Percentiles rank a stretch among this genome's conserved stretches.
Evolutionary conservation across 1,140 invertebrate genomes (phyloP).

Genomic region (Trachymyrmex cornetzi): DNA sequence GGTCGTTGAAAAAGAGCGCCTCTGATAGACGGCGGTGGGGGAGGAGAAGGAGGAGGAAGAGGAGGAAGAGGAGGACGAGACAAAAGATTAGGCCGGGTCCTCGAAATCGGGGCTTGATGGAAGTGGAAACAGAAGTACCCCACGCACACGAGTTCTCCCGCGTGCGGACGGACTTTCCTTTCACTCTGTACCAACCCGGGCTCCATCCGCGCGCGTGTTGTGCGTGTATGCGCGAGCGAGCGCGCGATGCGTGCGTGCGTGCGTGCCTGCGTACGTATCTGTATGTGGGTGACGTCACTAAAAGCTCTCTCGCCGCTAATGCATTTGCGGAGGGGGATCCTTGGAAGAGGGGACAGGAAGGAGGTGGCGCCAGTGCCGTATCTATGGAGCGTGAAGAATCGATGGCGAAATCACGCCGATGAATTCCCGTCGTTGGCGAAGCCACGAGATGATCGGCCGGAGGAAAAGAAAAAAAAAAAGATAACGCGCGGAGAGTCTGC

Average conservation of each 20-base stretch:
- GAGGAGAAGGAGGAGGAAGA: slow-evolving; percentile 58
- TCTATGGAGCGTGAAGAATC: slow-evolving; percentile 82
- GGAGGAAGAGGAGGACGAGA: slow-evolving; percentile 71
- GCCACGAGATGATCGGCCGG: slow-evolving; percentile 19
- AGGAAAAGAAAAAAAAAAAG: slow-evolving; percentile 55
- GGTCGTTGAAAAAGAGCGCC: slow-evolving; percentile 68
- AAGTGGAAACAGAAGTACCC: slow-evolving; percentile 73
- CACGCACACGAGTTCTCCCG: slow-evolving; percentile 67
- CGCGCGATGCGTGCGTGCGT: slow-evolving; percentile 5
- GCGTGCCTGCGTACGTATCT: slow-evolving; percentile 34
- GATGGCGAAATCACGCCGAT: slow-evolving; percentile 70
- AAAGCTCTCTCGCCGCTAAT: slow-evolving; percentile 86
- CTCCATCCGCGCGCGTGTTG: slow-evolving; percentile 29
- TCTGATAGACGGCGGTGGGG: slow-evolving; percentile 69
- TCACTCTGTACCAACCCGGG: slow-evolving; percentile 65
- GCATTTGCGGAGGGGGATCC: slow-evolving; percentile 84
- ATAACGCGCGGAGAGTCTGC: background rate
- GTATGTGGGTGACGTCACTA: slow-evolving; percentile 85
- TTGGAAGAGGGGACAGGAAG: slow-evolving; percentile 75
- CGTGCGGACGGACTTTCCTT: slow-evolving; percentile 68
- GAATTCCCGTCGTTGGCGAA: slow-evolving; percentile 46
- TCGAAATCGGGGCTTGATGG: slow-evolving; percentile 73
- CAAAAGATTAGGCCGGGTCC: slow-evolving; percentile 80
- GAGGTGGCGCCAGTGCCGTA: slow-evolving; percentile 78
- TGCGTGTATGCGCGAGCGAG: slow-evolving; percentile 36